phyloP scores from a whole-genome alignment of 2,113 vertebrate genomes.

The pig (Sus scrofa) region DNA sequence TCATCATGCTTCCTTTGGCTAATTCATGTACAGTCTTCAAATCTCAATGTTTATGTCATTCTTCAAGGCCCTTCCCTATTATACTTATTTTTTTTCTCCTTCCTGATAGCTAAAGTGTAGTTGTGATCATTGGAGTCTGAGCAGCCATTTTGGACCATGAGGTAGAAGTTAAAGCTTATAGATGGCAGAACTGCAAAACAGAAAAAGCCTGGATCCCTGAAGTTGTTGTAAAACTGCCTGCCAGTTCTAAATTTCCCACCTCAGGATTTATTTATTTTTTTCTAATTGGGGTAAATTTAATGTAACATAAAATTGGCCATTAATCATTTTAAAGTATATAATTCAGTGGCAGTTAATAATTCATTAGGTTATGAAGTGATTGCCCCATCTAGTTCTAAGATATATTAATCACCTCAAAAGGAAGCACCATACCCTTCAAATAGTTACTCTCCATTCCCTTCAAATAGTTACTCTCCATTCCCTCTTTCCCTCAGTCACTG shows the following conservation, averaged over 20 bases:
- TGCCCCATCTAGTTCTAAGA: background rate
- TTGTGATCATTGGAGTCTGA: background rate
- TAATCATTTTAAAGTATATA: background rate
- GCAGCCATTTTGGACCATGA: background rate
- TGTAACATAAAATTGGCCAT: background rate
- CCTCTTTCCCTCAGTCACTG: background rate
- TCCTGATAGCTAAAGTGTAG: background rate
- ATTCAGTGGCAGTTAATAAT: background rate
- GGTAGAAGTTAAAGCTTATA: background rate
- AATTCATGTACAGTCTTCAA: background rate
- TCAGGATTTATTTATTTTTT: conserved; percentile 28
- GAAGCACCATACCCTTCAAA: background rate
- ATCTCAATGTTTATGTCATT: background rate
- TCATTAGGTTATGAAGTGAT: background rate
- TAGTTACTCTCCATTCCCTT: background rate
- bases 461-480: background rate
- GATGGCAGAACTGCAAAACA: background rate
- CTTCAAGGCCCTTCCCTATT: background rate
- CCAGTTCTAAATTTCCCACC: background rate
- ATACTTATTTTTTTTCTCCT: background rate
- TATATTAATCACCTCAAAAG: background rate
- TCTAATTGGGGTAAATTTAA: background rate
- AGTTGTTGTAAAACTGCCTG: background rate
- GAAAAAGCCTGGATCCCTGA: background rate
- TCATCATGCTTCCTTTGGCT: background rate